Evolutionary conservation across 2,888 invertebrate genomes (phyloP), one percentile per base, ranked within the genome.

Genomic region (Latrodectus elegans): DNA sequence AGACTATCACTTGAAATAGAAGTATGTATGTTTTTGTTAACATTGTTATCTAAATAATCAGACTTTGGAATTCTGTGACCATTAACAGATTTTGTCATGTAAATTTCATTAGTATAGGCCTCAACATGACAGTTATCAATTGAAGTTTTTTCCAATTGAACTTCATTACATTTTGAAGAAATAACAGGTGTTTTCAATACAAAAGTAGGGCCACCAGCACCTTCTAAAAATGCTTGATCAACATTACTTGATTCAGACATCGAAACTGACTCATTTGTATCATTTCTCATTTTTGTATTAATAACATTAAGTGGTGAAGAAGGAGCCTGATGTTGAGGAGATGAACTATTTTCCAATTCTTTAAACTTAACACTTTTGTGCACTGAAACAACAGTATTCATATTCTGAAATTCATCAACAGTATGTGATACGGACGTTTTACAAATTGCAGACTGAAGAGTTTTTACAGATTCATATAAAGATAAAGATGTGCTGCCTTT

Each of bases 381-480:
- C 38, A 38, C 38, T 38, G 38, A 38, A 38, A 38, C 38, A 2
- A 38, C 38, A 38, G 38, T 38, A 38, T 38, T 38, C 38, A 1
- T 38, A 38, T 38, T 38, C 4, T 38, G 38, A 38, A 38, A 38
- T 38, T 67, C 53, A 38, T 52, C 22, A 68, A n/a, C 60, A 60
- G 6, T 60, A 11, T 26, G 51, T 72, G n/a, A 9, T 10, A 72
- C 72, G 10, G 64, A 38, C 10, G 70, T 14, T 49, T 77, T 76
- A 22, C 51, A 52, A 55, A 75, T 71, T 4, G 81, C 52, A 49
- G 26, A 52, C 22, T 87, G 72, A 52, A 87, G 64, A 68, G 81
- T 60, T 73, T 79, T 88, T 8, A 84, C 78, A 9, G 86, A 83
- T 53, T 89, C 83, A 17, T 71, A 72, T 67, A 89, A 60, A 22